Evolutionary conservation across 2,888 invertebrate species (phyloP), one percentile per base, ranked within the genome.

Genomic region (Spialia ferax): DNA sequence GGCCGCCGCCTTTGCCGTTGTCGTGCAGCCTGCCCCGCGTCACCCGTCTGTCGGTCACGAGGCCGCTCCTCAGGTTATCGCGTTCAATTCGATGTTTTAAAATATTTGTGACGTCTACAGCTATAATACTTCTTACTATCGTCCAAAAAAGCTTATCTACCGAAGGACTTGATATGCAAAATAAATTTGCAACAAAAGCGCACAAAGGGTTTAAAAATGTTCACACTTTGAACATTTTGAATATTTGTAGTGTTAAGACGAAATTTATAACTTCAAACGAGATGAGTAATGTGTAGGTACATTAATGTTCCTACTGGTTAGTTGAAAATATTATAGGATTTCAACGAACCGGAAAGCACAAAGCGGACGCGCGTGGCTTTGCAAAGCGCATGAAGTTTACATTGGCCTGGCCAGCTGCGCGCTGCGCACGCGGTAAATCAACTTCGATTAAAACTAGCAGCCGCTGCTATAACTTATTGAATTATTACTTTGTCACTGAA

Each of bases 21-120:
- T n/a, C n/a, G n/a, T n/a, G n/a, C n/a, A n/a, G n/a, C n/a, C n/a
- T n/a, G n/a, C n/a, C n/a, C n/a, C n/a, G n/a, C 75, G 80, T 80
- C 29, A 50, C 68, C 63, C 71, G 71, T 10, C 48, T n/a, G n/a
- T 15, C 70, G 72, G 74, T 73, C 77, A 75, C 77, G 75, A 70
- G 80, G 81, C 66, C 78, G 73, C 5, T 71, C 68, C 72, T 38
- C 61, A 74, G 87, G 85, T 87, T 88, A 89, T 90, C 89, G 79
- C 69, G 20, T 56, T 26, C 74, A 69, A 82, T 83, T 75, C 69
- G 70, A 73, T 77, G 80, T 81, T 81, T 82, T 84, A 82, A 86
- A 86, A 85, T 83, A 67, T 56, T 54, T 22, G 20, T 63, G 55
- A 50, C 45, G 50, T 23, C 62, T 18, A 45, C 29, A 23, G 26